Evolutionary conservation across 2,113 vertebrate genomes (phyloP).

Genomic region (Vanacampus margaritifer): DNA sequence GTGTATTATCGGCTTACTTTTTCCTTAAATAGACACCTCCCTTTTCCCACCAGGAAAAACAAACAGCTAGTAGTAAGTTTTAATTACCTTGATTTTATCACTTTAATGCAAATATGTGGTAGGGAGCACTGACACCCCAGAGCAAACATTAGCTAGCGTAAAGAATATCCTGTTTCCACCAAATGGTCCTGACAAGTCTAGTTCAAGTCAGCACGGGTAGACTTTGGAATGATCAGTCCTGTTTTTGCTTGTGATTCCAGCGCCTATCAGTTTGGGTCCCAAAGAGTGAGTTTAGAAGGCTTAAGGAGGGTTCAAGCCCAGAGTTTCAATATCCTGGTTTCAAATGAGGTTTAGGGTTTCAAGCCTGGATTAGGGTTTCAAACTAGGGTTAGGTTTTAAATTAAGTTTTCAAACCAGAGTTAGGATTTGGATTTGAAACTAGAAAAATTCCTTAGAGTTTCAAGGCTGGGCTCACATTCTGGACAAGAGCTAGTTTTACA

Average conservation of each 20-base stretch:
- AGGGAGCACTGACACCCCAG: neutral
- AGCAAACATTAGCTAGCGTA: neutral
- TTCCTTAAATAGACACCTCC: neutral
- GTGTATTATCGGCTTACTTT: neutral
- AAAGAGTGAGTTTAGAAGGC: neutral
- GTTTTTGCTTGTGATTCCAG: neutral
- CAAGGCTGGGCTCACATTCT: too few relatives aligned
- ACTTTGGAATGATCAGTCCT: neutral
- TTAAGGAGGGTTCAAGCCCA: too few relatives aligned
- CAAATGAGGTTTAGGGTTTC: too few relatives aligned
- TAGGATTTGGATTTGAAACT: too few relatives aligned
- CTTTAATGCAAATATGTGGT: neutral
- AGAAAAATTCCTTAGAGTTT: too few relatives aligned
- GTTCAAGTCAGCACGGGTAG: neutral
- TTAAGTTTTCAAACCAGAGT: too few relatives aligned
- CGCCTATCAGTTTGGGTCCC: neutral
- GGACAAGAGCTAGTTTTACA: too few relatives aligned
- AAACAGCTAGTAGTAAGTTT: neutral
- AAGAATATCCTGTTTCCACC: neutral
- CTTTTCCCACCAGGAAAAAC: neutral
- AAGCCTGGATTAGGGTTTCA: too few relatives aligned
- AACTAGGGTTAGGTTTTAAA: too few relatives aligned
- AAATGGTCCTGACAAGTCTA: neutral
- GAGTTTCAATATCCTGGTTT: neutral
- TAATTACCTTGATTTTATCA: neutral